Percentiles rank a stretch among this genome's conserved stretches.
These are phyloP conservation scores for Premnoplex brunnescens DNA, from an alignment of 2,797 vertebrate species.

Conservation along the genomic window DNA sequence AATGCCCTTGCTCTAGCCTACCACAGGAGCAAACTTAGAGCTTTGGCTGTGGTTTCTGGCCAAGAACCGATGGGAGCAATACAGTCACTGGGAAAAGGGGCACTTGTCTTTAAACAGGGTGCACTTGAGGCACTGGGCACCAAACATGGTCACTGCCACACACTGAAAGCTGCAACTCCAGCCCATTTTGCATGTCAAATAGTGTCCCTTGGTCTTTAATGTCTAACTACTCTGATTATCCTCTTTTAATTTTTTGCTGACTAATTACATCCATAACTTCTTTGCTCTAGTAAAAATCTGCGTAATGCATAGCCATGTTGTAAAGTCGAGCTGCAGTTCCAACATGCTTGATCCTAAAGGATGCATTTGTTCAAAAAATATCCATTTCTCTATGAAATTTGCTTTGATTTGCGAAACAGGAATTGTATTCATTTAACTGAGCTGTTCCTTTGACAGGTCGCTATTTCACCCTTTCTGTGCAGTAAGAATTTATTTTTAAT, in stretches of 20 bases:
- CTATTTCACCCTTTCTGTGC: slow-evolving; percentile 7
- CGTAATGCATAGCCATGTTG: neutral
- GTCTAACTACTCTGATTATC: neutral
- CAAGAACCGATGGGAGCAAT: neutral
- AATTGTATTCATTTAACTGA: neutral
- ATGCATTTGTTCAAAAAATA: neutral
- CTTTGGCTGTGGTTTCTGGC: neutral
- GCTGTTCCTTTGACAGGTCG: neutral
- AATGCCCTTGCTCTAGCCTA: fast-evolving
- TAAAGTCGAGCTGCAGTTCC: neutral
- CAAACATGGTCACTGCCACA: fast-evolving
- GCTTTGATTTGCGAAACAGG: slow-evolving; percentile 10
- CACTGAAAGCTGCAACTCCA: neutral
- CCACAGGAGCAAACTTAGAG: neutral
- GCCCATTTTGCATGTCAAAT: neutral
- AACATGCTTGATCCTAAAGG: neutral
- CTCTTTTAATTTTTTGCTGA: slow-evolving; percentile 8
- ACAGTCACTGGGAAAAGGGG: neutral
- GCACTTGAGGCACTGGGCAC: neutral
- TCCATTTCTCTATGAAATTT: neutral
- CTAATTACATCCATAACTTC: neutral
- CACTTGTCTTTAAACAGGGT: neutral
- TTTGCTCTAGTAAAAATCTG: neutral
- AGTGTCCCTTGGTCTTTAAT: neutral
- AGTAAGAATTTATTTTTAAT: slow-evolving; percentile 47